Conservation (phyloP, 2,888 invertebrate species). For the Leucoptera coffeella region DNA sequence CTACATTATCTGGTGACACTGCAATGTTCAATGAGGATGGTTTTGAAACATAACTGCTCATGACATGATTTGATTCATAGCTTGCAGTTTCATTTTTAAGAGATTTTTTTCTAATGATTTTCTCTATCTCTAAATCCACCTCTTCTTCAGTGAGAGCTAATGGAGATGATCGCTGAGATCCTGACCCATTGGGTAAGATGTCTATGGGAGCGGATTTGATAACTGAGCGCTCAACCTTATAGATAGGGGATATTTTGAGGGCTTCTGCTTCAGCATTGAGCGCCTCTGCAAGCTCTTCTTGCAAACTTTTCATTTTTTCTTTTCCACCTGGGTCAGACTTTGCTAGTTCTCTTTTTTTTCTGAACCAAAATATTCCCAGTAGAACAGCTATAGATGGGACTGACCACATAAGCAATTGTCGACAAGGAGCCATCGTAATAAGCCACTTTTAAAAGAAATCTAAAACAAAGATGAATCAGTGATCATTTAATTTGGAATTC, state of each 20-base stretch:
- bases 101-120: slow-evolving; percentile 53
- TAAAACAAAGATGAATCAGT: slow-evolving; percentile 32
- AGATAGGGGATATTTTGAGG: slow-evolving; percentile 32
- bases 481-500: too few species aligned
- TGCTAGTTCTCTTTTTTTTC: slow-evolving; percentile 68
- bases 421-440: slow-evolving; percentile 69
- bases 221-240: slow-evolving; percentile 30
- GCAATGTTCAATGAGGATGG: slow-evolving; percentile 3
- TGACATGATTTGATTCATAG: slow-evolving; percentile 15
- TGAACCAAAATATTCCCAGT: slow-evolving; percentile 77
- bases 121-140: slow-evolving; percentile 62
- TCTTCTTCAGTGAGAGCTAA: slow-evolving; percentile 60
- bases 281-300: slow-evolving; percentile 43
- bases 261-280: slow-evolving; percentile 31
- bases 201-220: slow-evolving; percentile 65
- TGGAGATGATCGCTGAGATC: slow-evolving; percentile 51
- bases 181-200: slow-evolving; percentile 48
- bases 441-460: slow-evolving; percentile 62
- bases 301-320: slow-evolving; percentile 39
- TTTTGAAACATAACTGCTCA: slow-evolving; percentile 4
- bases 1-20: neutral
- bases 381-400: slow-evolving; percentile 74
- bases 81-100: slow-evolving; percentile 30
- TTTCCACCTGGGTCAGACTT: slow-evolving; percentile 70
- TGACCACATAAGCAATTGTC: slow-evolving; percentile 72